Evolutionary conservation across 2,888 invertebrate species (phyloP).

Genomic region (Pristionchus exspectatus): DNA sequence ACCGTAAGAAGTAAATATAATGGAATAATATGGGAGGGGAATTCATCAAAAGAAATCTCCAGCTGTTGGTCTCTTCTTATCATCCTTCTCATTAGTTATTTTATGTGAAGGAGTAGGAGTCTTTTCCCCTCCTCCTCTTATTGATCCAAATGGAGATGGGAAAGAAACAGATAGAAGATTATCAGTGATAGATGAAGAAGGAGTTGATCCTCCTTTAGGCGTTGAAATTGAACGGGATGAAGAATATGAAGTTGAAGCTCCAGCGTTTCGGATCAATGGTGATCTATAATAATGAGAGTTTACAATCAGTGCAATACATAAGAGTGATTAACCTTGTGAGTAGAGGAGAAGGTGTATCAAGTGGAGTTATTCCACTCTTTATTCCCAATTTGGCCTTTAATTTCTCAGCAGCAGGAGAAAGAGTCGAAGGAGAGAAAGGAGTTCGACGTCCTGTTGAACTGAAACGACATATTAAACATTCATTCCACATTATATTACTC

Average conservation of each 20-base stretch:
- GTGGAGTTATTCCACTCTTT: constrained; percentile 31
- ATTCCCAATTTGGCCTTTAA: constrained; percentile 52
- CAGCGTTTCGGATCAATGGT: constrained; percentile 38
- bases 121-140: neutral
- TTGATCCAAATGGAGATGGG: constrained; percentile 33
- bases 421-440: constrained; percentile 31
- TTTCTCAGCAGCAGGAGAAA: constrained; percentile 47
- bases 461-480: neutral
- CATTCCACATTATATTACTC: neutral
- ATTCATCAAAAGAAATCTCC: constrained; percentile 54
- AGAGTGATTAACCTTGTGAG: neutral
- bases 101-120: neutral
- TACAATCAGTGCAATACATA: neutral
- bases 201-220: neutral
- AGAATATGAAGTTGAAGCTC: neutral
- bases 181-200: constrained; percentile 54
- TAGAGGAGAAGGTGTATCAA: constrained; percentile 14
- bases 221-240: constrained; percentile 8
- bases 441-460: constrained; percentile 10
- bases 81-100: constrained; percentile 8
- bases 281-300: constrained; percentile 7
- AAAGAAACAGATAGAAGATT: constrained; percentile 52
- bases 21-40: too few species aligned
- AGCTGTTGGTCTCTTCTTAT: constrained; percentile 47
- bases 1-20: neutral